Conservation (phyloP, 2,888 invertebrate genomes). For the Pandemis cinnamomeana region DNA sequence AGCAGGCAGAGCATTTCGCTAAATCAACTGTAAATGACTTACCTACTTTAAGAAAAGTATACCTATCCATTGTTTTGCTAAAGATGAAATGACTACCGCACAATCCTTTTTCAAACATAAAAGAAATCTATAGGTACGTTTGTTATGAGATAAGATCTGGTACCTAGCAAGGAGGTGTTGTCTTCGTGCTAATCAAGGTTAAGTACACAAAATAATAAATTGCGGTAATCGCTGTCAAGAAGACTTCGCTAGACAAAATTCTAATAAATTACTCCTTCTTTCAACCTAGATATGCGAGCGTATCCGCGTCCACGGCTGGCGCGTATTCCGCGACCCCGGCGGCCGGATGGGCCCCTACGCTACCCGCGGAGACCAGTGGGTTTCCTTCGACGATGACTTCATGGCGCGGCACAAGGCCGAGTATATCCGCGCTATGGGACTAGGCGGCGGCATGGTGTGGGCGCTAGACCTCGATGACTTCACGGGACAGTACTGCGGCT, state of each 20-base stretch:
- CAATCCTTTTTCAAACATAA: no score
- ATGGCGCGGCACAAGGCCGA: conserved; percentile 94
- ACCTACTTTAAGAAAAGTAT: no score
- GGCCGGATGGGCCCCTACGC: conserved; percentile 96
- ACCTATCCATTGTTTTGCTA: no score
- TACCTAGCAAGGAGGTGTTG: no score
- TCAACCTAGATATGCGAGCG: conserved; percentile 90
- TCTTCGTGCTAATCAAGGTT: no score
- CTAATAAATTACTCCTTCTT: not conserved
- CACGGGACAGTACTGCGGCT: conserved; percentile 89
- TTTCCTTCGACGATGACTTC: conserved; percentile 94
- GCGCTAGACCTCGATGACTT: conserved; percentile 95
- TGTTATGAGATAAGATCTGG: no score
- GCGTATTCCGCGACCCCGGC: conserved; percentile 89
- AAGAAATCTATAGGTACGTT: no score
- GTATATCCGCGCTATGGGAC: conserved; percentile 90
- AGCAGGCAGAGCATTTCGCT: not conserved
- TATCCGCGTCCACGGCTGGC: conserved; percentile 90
- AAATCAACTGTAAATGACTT: no score
- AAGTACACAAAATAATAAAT: no score
- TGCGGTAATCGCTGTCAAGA: not conserved
- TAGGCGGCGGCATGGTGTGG: conserved; percentile 96
- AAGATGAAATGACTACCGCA: no score
- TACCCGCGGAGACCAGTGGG: conserved; percentile 94
- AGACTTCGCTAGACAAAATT: not conserved